These are phyloP conservation scores for Gadus macrocephalus DNA, from an alignment of 2,113 vertebrate genomes.

Conservation along the genomic window DNA sequence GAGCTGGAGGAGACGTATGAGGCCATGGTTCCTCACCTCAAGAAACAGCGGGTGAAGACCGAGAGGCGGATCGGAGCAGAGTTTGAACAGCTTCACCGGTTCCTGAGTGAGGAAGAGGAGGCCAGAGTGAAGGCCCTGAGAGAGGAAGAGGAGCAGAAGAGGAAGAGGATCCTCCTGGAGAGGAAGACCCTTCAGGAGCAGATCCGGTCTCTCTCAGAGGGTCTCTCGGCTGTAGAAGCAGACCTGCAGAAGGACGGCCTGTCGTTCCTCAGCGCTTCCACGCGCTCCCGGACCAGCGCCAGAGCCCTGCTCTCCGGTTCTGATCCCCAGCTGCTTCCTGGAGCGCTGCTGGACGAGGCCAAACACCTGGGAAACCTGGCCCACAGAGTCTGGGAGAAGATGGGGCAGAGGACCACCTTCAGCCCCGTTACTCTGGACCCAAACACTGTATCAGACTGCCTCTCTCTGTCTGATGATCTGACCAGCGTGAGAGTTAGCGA, in stretches of 20 bases:
- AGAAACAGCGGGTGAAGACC: constrained; percentile 34
- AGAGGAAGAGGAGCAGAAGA: constrained; percentile 42
- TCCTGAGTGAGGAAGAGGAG: constrained; percentile 50
- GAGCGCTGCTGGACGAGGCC: constrained; percentile 43
- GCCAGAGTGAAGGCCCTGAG: constrained; percentile 44
- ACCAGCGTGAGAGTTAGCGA: constrained; percentile 12
- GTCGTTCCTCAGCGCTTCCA: constrained; percentile 37
- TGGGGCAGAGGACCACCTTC: constrained; percentile 34
- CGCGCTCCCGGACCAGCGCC: constrained; percentile 30
- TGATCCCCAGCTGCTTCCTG: constrained; percentile 35
- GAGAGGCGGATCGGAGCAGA: constrained; percentile 43
- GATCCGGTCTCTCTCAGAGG: constrained; percentile 44
- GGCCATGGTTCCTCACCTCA: constrained; percentile 17
- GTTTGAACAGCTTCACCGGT: constrained; percentile 31
- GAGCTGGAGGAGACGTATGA: neutral
- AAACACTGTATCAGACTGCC: constrained; percentile 15
- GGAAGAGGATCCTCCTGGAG: constrained; percentile 21
- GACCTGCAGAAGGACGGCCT: constrained; percentile 30
- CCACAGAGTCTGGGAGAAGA: constrained; percentile 48
- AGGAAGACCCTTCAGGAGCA: constrained; percentile 24
- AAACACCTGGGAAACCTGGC: constrained; percentile 53
- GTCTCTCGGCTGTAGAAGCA: constrained; percentile 40
- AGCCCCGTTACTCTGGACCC: constrained; percentile 52
- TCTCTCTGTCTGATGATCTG: constrained; percentile 54
- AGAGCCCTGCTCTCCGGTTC: constrained; percentile 27